Evolutionary conservation across 2,888 invertebrate species (phyloP), one percentile per base, ranked within the genome.

Genomic region (Polydrusus pterygomalis): DNA sequence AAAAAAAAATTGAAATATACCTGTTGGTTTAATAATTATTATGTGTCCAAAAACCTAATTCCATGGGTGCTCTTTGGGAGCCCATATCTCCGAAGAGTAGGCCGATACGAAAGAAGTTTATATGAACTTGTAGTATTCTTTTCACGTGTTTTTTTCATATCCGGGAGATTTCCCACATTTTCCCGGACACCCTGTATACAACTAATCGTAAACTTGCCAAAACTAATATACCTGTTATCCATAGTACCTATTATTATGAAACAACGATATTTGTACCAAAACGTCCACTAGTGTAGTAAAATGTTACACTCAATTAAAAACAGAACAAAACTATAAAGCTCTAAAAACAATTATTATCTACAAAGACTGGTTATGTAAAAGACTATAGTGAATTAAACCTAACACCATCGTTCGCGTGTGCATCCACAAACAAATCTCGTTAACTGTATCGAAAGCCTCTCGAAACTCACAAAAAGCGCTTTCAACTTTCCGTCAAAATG

Each of bases 401-500:
- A 18, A 38, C 1, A 17, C 18, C 38, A 8, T 47, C 47, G 6
- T 34, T 15, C 56, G 11, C 30, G 54, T 8, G n/a, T 51, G 18
- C 17, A 30, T 11, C 20, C 20, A 9, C 18, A 20, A n/a, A 10
- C 2, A 20, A 20, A n/a, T 13, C 17, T 45, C 45, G 64, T 20
- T 64, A 47, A 51, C 20, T 7, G 45, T 67, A 51, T 38, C 30
- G 34, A n/a, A 40, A 51, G 8, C 49, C 43, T 15, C 25, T 58
- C 69, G 69, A 69, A 69, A 69, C 58, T 58, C 49, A 58, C 58
- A 56, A 58, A 58, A 45, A 43, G 25, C 58, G 43, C 11, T 13
- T 17, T 69, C 15, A 34, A 43, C n/a, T 17, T n/a, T 30, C 7
- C n/a, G 45, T 38, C 62, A 93, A 91, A 89, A 95, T 95, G 95